Conservation (phyloP, 2,888 invertebrate species). For the Erebia palarica region DNA sequence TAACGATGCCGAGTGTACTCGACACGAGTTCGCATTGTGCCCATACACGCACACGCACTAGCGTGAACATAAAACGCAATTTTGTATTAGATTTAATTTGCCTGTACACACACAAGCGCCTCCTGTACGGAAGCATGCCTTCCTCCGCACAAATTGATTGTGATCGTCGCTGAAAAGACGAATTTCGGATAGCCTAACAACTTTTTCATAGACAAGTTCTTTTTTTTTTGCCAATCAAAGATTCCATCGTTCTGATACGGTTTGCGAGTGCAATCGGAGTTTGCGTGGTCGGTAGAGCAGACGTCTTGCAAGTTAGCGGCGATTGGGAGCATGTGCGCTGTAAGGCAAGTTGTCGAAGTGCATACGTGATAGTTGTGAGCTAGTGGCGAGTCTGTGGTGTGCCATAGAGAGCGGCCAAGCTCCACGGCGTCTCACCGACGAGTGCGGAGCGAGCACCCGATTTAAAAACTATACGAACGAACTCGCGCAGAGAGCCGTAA, state of each 20-base stretch:
- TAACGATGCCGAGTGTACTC: constrained; percentile 63
- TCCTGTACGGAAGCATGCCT: constrained; percentile 64
- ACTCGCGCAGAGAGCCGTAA: constrained; percentile 83
- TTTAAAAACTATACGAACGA: constrained; percentile 81
- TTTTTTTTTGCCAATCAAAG: background rate
- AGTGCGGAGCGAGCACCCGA: constrained; percentile 80
- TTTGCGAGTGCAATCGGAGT: background rate
- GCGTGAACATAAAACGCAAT: constrained; percentile 81
- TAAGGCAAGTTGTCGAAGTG: constrained; percentile 48
- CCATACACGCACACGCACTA: constrained; percentile 76
- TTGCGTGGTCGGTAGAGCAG: background rate
- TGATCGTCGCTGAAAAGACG: constrained; percentile 77
- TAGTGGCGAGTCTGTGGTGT: constrained; percentile 50
- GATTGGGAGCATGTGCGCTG: constrained; percentile 31
- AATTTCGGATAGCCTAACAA: constrained; percentile 65
- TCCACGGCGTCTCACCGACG: constrained; percentile 74
- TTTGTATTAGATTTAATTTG: constrained; percentile 83
- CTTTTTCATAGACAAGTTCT: constrained; percentile 24
- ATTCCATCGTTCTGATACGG: background rate
- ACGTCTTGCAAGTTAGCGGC: background rate
- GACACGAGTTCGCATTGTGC: constrained; percentile 73
- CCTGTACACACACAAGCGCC: constrained; percentile 57
- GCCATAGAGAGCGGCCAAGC: constrained; percentile 65
- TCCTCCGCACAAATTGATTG: constrained; percentile 82
- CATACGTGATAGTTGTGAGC: constrained; percentile 64